Percentiles rank a stretch among this genome's conserved stretches.
These are phyloP conservation scores for Probosciger aterrimus DNA, from an alignment of 2,113 vertebrate genomes.

Conservation along the genomic window DNA sequence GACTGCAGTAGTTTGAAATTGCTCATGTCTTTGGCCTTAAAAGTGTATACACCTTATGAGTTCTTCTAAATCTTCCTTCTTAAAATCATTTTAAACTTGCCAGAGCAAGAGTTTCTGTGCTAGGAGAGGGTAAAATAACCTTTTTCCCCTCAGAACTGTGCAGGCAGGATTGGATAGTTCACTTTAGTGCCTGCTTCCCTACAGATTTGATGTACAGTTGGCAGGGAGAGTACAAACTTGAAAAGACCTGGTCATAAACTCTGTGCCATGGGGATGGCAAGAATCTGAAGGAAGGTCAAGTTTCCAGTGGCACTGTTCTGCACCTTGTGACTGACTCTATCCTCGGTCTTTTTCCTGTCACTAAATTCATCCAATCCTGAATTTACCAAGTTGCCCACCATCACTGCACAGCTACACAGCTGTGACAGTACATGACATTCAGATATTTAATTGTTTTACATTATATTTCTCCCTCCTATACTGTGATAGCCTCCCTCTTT, in stretches of 20 bases:
- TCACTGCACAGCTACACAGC: not conserved
- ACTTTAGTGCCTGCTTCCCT: not conserved
- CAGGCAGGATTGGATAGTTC: not conserved
- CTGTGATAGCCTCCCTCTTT: not conserved
- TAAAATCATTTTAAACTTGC: not conserved
- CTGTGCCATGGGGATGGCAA: not conserved
- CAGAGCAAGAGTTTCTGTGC: not conserved
- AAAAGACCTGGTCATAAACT: not conserved
- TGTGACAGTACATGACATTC: not conserved
- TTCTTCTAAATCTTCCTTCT: not conserved
- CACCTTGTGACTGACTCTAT: not conserved
- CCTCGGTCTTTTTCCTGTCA: not conserved
- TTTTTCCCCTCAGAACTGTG: not conserved
- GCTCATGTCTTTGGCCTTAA: not conserved
- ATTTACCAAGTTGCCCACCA: accelerated
- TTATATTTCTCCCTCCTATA: not conserved
- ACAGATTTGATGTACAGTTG: not conserved
- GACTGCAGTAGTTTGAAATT: not conserved
- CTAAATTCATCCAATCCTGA: not conserved
- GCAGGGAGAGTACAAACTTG: not conserved
- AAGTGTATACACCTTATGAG: not conserved
- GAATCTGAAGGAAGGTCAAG: not conserved
- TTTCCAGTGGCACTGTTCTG: not conserved
- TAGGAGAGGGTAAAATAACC: not conserved
- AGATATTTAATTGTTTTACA: not conserved